Base-by-base conservation (phyloP, 2,797 vertebrate genomes). In the Valencia hispanica region DNA sequence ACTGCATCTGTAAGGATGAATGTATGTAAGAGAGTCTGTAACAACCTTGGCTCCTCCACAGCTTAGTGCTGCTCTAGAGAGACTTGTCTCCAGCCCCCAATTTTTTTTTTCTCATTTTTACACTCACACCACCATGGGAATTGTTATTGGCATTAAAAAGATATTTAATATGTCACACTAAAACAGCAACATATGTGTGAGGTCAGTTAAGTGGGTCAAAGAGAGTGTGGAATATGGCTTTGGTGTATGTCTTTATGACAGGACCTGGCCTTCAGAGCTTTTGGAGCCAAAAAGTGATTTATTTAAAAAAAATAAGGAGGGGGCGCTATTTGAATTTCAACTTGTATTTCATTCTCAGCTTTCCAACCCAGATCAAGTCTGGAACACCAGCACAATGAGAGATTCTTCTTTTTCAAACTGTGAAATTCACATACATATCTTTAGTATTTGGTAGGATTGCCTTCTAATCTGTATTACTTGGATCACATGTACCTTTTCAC, bases 1-100 rank as follows among this genome's bases (percentile, higher is more conserved):
- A 79, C 87, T 91, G 82, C 89, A 84, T 90, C 73, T 87, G 79
- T 85, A 84, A 84, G 82, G 78, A 78, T 89, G 78, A 89, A 87
- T 86, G 82, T 84, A 84, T 68, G 79, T 25, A 55, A 89, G 85
- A 84, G 87, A 73, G 79, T 89, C 82, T 82, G 85, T 79, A 85
- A 80, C 84, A 78, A 80, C 36, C 39, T 66, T 12, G 50, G 75
- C 78, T 85, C 57, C 76, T 61, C 83, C 45, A 79, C 48, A 72
- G 80, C 78, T 73, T 41, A 73, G 48, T 75, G 53, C 68, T 73
- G 71, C 55, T 81, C 72, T 73, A 68, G 30, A 74, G 36, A 77
- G 57, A 83, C 65, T 36, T 51, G 32, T 55, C 61, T 68, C 66
- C 53, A 36, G 50, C 47, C 71, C 57, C 18, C 22, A 4, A 70